phyloP scores from a whole-genome alignment of 2,113 vertebrate species.

The Malurus cyaneus region DNA sequence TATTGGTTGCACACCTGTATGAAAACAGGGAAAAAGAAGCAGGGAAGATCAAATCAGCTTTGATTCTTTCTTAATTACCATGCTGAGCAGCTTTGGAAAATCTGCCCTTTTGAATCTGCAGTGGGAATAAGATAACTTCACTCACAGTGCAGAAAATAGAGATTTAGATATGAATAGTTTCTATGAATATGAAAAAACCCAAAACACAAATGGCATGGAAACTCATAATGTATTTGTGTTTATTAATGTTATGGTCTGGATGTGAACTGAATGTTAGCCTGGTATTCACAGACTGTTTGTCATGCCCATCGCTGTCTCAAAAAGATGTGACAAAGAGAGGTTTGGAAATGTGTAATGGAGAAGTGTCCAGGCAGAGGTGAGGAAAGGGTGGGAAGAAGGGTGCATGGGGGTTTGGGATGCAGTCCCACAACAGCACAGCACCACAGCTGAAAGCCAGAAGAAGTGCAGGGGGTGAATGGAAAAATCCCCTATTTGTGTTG shows the following conservation, averaged over 20 bases:
- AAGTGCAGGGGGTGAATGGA: fast-evolving
- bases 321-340: neutral
- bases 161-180: neutral
- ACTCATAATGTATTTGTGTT: neutral
- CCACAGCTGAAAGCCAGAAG: neutral
- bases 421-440: neutral
- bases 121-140: neutral
- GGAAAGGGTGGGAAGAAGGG: neutral
- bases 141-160: neutral
- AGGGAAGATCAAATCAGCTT: neutral
- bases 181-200: neutral
- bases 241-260: neutral
- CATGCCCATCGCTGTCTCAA: neutral
- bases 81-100: neutral
- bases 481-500: neutral
- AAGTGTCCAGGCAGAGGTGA: neutral
- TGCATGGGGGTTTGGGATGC: fast-evolving
- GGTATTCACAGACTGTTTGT: neutral
- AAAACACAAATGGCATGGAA: neutral
- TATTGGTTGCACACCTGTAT: neutral
- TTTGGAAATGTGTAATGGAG: neutral
- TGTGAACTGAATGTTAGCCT: neutral
- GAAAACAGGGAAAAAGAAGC: neutral
- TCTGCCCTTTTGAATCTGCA: neutral
- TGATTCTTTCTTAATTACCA: neutral